phyloP scores from a whole-genome alignment of 2,888 invertebrate genomes.

The Anoncus sp. region DNA sequence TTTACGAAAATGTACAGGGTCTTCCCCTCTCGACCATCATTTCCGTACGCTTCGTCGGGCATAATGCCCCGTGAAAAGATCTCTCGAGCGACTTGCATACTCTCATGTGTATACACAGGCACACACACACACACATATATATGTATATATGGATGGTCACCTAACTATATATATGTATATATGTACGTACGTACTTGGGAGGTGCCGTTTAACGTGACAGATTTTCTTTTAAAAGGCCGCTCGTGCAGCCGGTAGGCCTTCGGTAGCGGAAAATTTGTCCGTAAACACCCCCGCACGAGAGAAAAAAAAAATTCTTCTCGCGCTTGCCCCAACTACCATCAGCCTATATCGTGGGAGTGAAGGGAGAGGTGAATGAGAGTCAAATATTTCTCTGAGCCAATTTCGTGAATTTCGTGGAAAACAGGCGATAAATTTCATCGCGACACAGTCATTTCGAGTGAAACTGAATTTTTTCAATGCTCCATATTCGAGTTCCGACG shows the following conservation, averaged over 20 bases:
- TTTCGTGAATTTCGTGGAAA: constrained; percentile 34
- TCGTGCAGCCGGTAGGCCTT: constrained; percentile 57
- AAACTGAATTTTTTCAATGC: constrained; percentile 1
- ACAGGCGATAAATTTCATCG: constrained; percentile 44
- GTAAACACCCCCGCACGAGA: constrained; percentile 46
- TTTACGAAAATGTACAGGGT: constrained; percentile 75
- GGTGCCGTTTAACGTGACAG: constrained; percentile 43
- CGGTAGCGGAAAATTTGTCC: constrained; percentile 58
- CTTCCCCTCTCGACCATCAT: background rate
- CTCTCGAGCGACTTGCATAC: constrained; percentile 24
- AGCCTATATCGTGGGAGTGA: constrained; percentile 6
- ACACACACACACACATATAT: background rate
- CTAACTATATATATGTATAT: background rate
- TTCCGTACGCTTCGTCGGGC: constrained; percentile 69
- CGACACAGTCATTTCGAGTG: background rate
- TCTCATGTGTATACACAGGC: background rate
- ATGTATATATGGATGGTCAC: background rate
- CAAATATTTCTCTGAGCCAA: constrained; percentile 18
- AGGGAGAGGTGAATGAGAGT: background rate
- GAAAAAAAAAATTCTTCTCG: constrained; percentile 12
- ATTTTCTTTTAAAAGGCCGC: constrained; percentile 53
- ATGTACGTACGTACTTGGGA: constrained; percentile 38
- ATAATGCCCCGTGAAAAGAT: constrained; percentile 66
- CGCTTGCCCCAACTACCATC: background rate
- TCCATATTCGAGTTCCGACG: background rate